Conservation (phyloP, 2,113 vertebrate species). For the Cebus imitator region DNA sequence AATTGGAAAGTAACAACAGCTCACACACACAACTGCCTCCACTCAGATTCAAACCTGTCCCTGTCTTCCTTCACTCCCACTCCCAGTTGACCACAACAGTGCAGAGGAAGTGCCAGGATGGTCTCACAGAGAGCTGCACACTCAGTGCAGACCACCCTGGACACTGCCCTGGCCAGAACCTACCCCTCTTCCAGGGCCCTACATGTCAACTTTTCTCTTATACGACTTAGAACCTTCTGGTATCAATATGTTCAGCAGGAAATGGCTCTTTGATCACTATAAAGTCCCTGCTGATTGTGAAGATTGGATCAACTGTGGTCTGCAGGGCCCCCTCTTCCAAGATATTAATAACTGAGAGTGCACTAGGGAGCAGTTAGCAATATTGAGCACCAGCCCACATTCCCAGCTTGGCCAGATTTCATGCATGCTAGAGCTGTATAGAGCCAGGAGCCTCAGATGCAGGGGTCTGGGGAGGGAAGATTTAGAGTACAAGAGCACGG, state of each 20-base stretch:
- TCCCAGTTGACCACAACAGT: neutral
- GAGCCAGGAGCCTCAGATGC: conserved; percentile 62
- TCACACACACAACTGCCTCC: neutral
- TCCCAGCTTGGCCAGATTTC: conserved; percentile 68
- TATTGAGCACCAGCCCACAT: neutral
- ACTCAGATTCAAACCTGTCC: neutral
- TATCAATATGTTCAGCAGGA: conserved; percentile 77
- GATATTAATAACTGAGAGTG: conserved; percentile 62
- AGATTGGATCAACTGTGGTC: conserved; percentile 77
- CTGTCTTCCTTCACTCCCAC: rapidly evolving
- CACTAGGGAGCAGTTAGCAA: conserved; percentile 74
- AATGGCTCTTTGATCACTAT: conserved; percentile 80
- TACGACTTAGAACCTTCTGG: conserved; percentile 75
- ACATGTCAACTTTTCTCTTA: conserved; percentile 69
- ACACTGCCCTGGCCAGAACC: conserved; percentile 21
- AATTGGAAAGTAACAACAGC: neutral
- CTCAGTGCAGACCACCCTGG: neutral
- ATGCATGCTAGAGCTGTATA: conserved; percentile 57
- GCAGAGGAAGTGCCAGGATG: neutral
- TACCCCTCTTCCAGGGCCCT: conserved; percentile 54
- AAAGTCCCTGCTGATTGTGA: conserved; percentile 77
- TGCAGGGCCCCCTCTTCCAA: conserved; percentile 56
- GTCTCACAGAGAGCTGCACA: neutral
- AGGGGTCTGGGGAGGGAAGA: neutral
- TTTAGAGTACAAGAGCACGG: rapidly evolving